Conservation (phyloP, 2,113 vertebrate species). For the Anas platyrhynchos region DNA sequence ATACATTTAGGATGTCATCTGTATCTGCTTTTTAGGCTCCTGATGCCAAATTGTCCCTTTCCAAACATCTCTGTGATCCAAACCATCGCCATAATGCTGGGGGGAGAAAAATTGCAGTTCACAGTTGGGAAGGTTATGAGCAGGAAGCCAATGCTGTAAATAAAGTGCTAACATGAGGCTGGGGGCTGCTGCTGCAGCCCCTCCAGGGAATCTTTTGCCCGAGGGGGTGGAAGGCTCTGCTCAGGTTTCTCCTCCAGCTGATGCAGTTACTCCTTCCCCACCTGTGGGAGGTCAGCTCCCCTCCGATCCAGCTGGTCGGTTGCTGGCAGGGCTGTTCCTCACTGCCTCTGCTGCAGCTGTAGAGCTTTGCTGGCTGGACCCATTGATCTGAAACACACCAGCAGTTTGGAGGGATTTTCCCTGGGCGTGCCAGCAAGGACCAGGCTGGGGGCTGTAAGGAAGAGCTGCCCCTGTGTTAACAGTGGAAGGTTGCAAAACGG, state of each 20-base stretch:
- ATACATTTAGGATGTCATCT: constrained; percentile 54
- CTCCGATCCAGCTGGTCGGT: not conserved
- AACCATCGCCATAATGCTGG: not conserved
- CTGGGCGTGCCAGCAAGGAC: not conserved
- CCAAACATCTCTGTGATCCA: constrained; percentile 33
- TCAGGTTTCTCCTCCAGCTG: not conserved
- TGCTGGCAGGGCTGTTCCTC: not conserved
- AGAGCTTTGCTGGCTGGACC: not conserved
- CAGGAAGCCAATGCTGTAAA: constrained; percentile 9
- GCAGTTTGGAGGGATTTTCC: not conserved
- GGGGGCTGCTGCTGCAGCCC: not conserved
- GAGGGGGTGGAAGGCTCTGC: not conserved
- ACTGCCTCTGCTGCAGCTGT: not conserved
- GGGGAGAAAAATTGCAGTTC: not conserved
- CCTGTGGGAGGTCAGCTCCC: not conserved
- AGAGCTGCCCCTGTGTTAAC: not conserved
- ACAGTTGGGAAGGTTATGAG: constrained; percentile 7
- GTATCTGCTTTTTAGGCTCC: constrained; percentile 46
- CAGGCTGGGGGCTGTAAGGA: not conserved
- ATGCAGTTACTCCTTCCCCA: not conserved
- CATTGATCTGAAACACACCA: not conserved
- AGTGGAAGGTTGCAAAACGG: not conserved
- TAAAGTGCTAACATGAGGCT: constrained; percentile 20
- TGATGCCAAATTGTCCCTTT: constrained; percentile 38
- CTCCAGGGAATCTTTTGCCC: not conserved